Conservation (phyloP, 2,888 invertebrate species). For the Drosophila acutilabella region DNA sequence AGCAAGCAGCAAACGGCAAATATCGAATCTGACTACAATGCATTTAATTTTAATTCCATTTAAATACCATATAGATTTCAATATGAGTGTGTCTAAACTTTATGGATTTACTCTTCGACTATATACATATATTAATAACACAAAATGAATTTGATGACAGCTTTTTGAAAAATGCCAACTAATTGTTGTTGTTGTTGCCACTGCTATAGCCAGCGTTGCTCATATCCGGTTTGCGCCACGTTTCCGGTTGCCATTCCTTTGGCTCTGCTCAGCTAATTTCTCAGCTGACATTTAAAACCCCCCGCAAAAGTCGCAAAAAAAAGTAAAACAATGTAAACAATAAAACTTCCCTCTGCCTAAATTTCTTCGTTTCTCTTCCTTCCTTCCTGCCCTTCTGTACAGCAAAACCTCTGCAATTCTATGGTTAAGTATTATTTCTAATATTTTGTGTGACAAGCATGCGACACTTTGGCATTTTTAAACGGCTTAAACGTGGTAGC, state of each 20-base stretch:
- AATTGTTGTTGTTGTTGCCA: slow-evolving; percentile 33
- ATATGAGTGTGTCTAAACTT: slow-evolving; percentile 13
- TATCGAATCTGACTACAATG: slow-evolving; percentile 28
- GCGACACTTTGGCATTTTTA: slow-evolving; percentile 79
- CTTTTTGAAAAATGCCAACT: slow-evolving; percentile 44
- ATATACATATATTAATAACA: slow-evolving; percentile 23
- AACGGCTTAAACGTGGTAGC: neutral
- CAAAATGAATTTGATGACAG: slow-evolving; percentile 57
- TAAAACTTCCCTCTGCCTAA: slow-evolving; percentile 49
- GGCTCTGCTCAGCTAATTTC: slow-evolving; percentile 62
- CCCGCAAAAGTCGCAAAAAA: slow-evolving; percentile 28
- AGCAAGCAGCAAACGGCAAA: slow-evolving; percentile 53
- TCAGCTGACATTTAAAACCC: slow-evolving; percentile 63
- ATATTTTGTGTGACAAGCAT: slow-evolving; percentile 80
- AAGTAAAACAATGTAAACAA: slow-evolving; percentile 52
- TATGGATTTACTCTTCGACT: slow-evolving; percentile 8
- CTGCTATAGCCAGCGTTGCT: slow-evolving; percentile 56
- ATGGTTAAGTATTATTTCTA: slow-evolving; percentile 82
- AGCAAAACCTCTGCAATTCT: slow-evolving; percentile 76
- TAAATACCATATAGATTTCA: slow-evolving; percentile 42
- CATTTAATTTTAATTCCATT: slow-evolving; percentile 58
- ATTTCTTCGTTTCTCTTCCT: neutral
- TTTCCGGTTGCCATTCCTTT: slow-evolving; percentile 79
- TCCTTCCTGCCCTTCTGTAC: neutral
- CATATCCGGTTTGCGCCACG: slow-evolving; percentile 79